A percentile compares a stretch with the other conserved stretches of the same genome.
phyloP scores from a whole-genome alignment of 2,888 invertebrate species.

The Cerceris ruficornis region DNA sequence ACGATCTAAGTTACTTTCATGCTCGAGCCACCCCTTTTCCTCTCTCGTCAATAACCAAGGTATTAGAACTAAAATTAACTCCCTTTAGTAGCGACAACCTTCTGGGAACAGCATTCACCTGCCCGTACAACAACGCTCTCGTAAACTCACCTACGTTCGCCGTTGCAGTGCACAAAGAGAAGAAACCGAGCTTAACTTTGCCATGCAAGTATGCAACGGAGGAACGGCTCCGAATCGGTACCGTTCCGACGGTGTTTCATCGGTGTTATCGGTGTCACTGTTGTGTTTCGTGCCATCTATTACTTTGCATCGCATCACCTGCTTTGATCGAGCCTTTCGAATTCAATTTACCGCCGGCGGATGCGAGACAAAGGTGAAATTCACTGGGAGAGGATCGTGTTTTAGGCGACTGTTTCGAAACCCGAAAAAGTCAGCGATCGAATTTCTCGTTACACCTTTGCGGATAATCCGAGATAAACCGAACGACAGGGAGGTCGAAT shows the following conservation, averaged over 20 bases:
- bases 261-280: no score
- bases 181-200: conserved; percentile 14
- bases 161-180: conserved; percentile 26
- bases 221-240: neutral
- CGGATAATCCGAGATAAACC: no score
- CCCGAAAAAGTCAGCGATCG: no score
- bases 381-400: no score
- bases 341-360: no score
- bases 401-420: no score
- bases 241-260: neutral
- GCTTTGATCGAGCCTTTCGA: no score
- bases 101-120: conserved; percentile 43
- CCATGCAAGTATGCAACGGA: conserved; percentile 11
- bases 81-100: conserved; percentile 10
- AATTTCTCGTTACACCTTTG: no score
- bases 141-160: conserved; percentile 14
- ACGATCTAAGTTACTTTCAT: conserved; percentile 12
- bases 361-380: no score
- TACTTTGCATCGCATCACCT: no score
- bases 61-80: conserved; percentile 56
- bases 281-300: no score
- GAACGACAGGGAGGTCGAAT: no score
- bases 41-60: conserved; percentile 31
- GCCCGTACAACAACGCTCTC: conserved; percentile 10
- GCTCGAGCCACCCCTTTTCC: conserved; percentile 26